Percentiles rank a stretch among this genome's conserved stretches.
Evolutionary conservation across 2,797 vertebrate species (phyloP).

Genomic region (Sciurus vulgaris): DNA sequence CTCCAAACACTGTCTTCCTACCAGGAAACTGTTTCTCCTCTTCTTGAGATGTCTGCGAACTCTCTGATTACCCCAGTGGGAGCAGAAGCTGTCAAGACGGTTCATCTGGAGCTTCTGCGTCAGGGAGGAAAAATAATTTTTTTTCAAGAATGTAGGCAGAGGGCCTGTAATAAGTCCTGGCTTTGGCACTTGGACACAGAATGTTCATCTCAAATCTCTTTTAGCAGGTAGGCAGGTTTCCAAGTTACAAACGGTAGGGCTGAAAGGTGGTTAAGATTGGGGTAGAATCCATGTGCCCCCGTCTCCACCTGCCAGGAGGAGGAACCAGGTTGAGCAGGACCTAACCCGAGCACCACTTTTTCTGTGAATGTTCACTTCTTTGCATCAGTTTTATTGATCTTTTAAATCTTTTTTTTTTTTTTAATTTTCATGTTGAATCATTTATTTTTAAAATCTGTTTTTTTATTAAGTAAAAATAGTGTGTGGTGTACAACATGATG

Average conservation of each 20-base stretch:
- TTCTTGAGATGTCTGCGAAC: background rate
- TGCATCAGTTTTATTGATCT: background rate
- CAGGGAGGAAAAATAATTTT: background rate
- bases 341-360: background rate
- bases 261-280: background rate
- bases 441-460: background rate
- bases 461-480: too few species aligned
- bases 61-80: background rate
- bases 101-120: slow-evolving; percentile 25
- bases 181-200: slow-evolving; percentile 22
- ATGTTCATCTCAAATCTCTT: background rate
- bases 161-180: background rate
- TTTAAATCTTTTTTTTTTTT: background rate
- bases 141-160: background rate
- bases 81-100: slow-evolving; percentile 21
- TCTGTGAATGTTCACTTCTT: background rate
- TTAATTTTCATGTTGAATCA: background rate
- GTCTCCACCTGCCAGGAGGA: background rate
- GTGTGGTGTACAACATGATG: background rate
- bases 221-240: background rate
- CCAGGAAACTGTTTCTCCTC: background rate
- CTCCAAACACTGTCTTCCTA: slow-evolving; percentile 12
- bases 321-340: background rate
- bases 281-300: background rate
- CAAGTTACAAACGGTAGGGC: background rate